phyloP scores from a whole-genome alignment of 53 echinoderm and acorn worm genomes.

The Holothuria scabra region DNA sequence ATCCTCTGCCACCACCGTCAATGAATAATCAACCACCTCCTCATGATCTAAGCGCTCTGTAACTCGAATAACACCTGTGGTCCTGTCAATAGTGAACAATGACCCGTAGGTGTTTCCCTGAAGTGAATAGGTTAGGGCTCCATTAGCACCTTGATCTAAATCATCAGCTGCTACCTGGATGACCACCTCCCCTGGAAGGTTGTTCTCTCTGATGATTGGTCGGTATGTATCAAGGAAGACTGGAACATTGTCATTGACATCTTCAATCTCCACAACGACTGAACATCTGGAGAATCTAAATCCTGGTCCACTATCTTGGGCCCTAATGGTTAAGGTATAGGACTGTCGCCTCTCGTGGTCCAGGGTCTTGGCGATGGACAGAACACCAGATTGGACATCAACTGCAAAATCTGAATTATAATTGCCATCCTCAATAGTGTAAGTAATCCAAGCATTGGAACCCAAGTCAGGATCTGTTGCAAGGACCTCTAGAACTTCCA shows the following conservation, averaged over 20 bases:
- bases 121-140: slow-evolving; percentile 76
- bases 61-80: slow-evolving; percentile 72
- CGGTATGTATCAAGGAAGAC: slow-evolving; percentile 64
- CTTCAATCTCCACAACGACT: slow-evolving; percentile 69
- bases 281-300: slow-evolving; percentile 56
- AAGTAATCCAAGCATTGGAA: slow-evolving; percentile 66
- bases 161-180: slow-evolving; percentile 74
- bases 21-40: slow-evolving; percentile 45
- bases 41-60: slow-evolving; percentile 73
- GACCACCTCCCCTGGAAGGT: slow-evolving; percentile 67
- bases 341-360: slow-evolving; percentile 68
- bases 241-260: slow-evolving; percentile 89
- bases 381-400: slow-evolving; percentile 64
- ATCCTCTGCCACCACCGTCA: slow-evolving; percentile 84
- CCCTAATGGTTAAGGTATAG: slow-evolving; percentile 77
- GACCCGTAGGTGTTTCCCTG: slow-evolving; percentile 64
- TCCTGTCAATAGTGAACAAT: slow-evolving; percentile 80
- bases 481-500: slow-evolving; percentile 79
- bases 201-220: slow-evolving; percentile 73
- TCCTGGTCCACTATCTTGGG: slow-evolving; percentile 79
- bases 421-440: slow-evolving; percentile 79
- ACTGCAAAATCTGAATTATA: slow-evolving; percentile 69
- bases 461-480: slow-evolving; percentile 84
- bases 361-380: slow-evolving; percentile 67
- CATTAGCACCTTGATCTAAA: slow-evolving; percentile 71